A percentile compares a stretch with the other conserved stretches of the same genome.
Evolutionary conservation across 2,797 vertebrate species (phyloP).

Genomic region (Margarornis squamiger): DNA sequence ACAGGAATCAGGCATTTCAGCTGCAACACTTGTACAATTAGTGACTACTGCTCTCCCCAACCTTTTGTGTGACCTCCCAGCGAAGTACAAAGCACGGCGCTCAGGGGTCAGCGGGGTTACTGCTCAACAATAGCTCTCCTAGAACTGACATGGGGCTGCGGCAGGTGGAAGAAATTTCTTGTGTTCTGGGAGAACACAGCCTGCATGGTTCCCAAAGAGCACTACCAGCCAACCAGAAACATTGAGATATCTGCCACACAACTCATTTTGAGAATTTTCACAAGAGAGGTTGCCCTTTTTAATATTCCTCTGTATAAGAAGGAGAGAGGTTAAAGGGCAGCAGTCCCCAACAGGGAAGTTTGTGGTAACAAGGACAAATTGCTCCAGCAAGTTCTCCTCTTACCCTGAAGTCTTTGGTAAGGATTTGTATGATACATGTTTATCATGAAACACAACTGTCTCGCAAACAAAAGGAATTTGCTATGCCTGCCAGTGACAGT

Average conservation of each 20-base stretch:
- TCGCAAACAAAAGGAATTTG: neutral
- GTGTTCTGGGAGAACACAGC: slow-evolving; percentile 42
- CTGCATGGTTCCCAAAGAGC: slow-evolving; percentile 39
- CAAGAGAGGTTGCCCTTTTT: slow-evolving; percentile 1
- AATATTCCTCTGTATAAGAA: neutral
- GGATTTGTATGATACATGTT: neutral
- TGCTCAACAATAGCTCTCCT: slow-evolving; percentile 34
- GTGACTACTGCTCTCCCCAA: slow-evolving; percentile 22
- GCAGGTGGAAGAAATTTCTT: slow-evolving; percentile 52
- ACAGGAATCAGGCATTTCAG: slow-evolving; percentile 3
- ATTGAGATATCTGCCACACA: neutral
- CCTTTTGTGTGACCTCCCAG: slow-evolving; percentile 31
- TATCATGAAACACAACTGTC: neutral
- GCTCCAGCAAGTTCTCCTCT: neutral
- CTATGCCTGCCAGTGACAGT: neutral
- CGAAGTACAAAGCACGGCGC: slow-evolving; percentile 10
- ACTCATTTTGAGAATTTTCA: neutral
- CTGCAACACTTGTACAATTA: neutral
- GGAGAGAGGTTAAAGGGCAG: slow-evolving; percentile 22
- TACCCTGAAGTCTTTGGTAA: neutral
- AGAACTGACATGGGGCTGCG: neutral
- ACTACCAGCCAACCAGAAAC: slow-evolving; percentile 42
- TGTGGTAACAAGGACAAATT: neutral
- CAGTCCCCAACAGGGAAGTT: neutral
- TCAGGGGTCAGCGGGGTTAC: slow-evolving; percentile 31